Conservation (phyloP, 2,113 vertebrate species). For the Microcebus jonahi region DNA sequence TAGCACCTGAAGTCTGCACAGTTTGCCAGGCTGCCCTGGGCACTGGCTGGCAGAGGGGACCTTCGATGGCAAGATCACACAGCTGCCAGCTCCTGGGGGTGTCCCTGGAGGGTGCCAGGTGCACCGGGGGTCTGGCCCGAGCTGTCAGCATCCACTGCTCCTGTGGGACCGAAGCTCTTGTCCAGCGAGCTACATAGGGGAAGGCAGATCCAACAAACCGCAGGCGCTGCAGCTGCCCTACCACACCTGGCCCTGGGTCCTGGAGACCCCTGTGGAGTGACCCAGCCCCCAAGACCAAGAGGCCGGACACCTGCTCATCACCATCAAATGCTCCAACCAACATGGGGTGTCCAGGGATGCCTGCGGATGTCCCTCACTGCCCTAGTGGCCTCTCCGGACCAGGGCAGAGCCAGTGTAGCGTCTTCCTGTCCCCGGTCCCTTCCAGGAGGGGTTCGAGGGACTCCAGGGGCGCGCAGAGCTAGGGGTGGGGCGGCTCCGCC, state of each 20-base stretch:
- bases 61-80: too few relatives aligned
- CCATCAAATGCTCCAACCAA: background rate
- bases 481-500: background rate
- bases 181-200: too few relatives aligned
- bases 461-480: too few relatives aligned
- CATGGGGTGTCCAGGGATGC: too few relatives aligned
- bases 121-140: rapidly evolving
- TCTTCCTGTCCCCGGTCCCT: background rate
- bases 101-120: too few relatives aligned
- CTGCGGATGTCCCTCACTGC: background rate
- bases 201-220: too few relatives aligned
- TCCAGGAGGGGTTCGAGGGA: background rate
- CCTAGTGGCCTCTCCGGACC: background rate
- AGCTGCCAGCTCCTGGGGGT: too few relatives aligned
- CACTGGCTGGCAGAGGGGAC: too few relatives aligned
- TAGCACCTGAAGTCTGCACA: background rate
- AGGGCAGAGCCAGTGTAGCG: background rate
- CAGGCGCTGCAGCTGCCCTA: too few relatives aligned
- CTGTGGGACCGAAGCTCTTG: too few relatives aligned
- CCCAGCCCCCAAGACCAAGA: background rate
- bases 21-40: too few relatives aligned
- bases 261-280: background rate
- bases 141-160: too few relatives aligned
- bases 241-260: background rate
- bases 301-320: background rate